Evolutionary conservation across 2,888 invertebrate genomes (phyloP).

Genomic region (Xestia rhomboidea): DNA sequence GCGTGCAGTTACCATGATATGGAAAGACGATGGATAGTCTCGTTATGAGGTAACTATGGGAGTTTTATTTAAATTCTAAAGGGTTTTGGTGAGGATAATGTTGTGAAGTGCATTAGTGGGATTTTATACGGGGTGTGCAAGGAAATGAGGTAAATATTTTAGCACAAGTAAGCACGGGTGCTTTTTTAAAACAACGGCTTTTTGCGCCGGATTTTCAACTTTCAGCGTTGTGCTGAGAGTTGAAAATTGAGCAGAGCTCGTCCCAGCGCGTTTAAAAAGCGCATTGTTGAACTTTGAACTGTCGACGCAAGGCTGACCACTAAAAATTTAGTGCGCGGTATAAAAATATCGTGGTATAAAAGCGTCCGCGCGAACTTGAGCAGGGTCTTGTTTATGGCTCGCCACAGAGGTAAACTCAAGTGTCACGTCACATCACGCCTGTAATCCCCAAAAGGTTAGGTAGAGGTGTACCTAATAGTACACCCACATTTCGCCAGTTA

Average conservation of each 20-base stretch:
- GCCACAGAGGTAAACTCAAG: neutral
- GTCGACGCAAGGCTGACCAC: neutral
- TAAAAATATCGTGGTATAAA: neutral
- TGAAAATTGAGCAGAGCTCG: neutral
- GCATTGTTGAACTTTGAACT: neutral
- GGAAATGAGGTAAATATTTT: neutral
- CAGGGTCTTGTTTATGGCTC: neutral
- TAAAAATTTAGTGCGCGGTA: neutral
- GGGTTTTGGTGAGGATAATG: neutral
- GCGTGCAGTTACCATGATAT: conserved; percentile 11
- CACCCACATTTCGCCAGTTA: too few relatives aligned
- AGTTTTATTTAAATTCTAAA: conserved; percentile 38
- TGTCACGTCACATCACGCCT: too few relatives aligned
- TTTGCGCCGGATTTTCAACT: neutral
- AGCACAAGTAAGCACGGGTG: neutral
- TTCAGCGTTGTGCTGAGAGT: neutral
- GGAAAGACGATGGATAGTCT: conserved; percentile 19
- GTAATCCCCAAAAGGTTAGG: too few relatives aligned
- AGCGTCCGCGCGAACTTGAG: neutral
- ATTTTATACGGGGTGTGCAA: neutral
- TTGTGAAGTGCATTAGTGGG: conserved; percentile 4
- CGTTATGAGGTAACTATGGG: conserved; percentile 18
- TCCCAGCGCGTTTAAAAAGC: neutral
- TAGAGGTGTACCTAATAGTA: too few relatives aligned
- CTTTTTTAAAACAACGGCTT: neutral